Evolutionary conservation across 2,113 vertebrate genomes (phyloP).

Genomic region (Naja naja): DNA sequence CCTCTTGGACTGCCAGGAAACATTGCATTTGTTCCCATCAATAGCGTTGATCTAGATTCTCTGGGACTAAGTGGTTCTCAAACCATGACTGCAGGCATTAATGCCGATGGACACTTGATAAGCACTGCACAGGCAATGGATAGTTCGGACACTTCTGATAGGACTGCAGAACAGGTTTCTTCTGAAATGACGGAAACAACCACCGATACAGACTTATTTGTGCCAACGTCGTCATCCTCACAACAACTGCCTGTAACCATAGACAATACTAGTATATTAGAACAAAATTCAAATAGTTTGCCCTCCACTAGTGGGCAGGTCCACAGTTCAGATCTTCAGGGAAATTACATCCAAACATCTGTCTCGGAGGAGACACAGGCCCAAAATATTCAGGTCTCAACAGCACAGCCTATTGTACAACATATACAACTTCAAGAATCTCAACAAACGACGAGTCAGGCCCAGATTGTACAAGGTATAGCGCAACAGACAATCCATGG

Average conservation of each 20-base stretch:
- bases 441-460: constrained; percentile 86
- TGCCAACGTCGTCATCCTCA: constrained; percentile 93
- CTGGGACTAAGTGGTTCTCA: constrained; percentile 93
- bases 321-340: constrained; percentile 86
- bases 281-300: constrained; percentile 83
- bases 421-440: constrained; percentile 93
- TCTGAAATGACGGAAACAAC: constrained; percentile 87
- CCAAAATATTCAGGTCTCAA: constrained; percentile 87
- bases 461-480: constrained; percentile 90
- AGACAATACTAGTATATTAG: constrained; percentile 86
- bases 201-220: constrained; percentile 90
- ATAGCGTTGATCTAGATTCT: constrained; percentile 97
- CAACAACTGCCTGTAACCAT: constrained; percentile 86
- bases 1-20: constrained; percentile 96
- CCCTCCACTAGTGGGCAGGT: constrained; percentile 79
- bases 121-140: constrained; percentile 85
- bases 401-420: constrained; percentile 85
- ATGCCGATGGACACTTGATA: constrained; percentile 96
- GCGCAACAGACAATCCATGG: constrained; percentile 83
- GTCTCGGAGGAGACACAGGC: constrained; percentile 86
- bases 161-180: constrained; percentile 87
- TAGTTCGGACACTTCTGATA: constrained; percentile 85
- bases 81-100: constrained; percentile 95
- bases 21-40: constrained; percentile 98
- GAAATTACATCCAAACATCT: constrained; percentile 84